Evolutionary conservation across 2,113 vertebrate genomes (phyloP), one percentile per base, ranked within the genome.

Genomic region (Probosciger aterrimus): DNA sequence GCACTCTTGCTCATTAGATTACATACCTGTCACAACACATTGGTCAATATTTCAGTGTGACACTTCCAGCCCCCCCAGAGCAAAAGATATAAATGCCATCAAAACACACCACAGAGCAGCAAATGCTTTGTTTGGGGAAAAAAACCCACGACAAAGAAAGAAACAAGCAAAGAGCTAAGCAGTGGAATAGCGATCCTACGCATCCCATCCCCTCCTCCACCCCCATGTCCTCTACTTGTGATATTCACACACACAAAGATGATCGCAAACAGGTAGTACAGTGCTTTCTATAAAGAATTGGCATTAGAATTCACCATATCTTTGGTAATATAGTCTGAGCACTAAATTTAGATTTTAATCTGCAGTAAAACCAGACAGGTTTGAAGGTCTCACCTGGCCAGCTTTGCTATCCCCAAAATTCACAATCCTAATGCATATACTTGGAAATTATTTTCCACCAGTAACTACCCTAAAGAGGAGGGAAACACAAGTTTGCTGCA

Each of bases 301-400:
- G 10, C 4, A 2, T 3, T 67, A 15, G 4, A 3, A 17, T 78
- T 84, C 44, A 30, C 10, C 0, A 0, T 14, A 9, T 17, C 31
- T 79, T 76, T 75, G 57, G 3, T 50, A 89, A 68, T 9, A 1
- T 6, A 49, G 4, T 11, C 28, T 19, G 35, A 64, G 1, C 0
- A 1, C 1, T 68, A 31, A 41, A 55, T 43, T 49, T 46, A 24
- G 31, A 47, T 80, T 67, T 86, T 71, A 75, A 52, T 6, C 8
- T 75, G 6, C 14, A 20, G 4, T 44, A 33, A 75, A 74, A 49
- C 35, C n/a, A 50, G 22, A 55, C 7, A 55, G 6, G 2, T 23
- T 30, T 74, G 5, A 7, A 46, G 5, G 24, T 31, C 62, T 79
- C n/a, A 35, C 14, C 22, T 59, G 19, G 9, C 6, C 31, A 68